Base-by-base conservation (phyloP, 2,888 invertebrate species). In the Dendrolimus houi region DNA sequence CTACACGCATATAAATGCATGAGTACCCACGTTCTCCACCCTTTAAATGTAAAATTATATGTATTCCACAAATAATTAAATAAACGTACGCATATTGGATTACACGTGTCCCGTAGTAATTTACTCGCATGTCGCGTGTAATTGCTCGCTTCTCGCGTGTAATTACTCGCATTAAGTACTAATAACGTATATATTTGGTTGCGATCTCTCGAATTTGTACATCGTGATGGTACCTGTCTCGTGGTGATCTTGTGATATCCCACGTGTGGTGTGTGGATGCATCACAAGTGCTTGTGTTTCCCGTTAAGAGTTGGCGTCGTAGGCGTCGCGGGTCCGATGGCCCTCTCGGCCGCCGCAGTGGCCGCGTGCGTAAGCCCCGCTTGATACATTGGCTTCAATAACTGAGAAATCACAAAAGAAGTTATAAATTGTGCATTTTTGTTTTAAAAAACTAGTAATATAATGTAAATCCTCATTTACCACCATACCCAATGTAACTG, bases 321-420 rank as follows among this genome's bases (percentile, higher is more conserved):
- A 55, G 68, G 64, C 52, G 68, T 10, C 57, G 60, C 9, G 1
- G 77, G 92, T 56, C 92, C 92, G 58, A 94, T 89, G 9, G 94
- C 93, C 59, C 93, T 90, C 80, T 94, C 94, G 59, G 95, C 94
- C 70, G 95, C 96, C 80, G 94, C 95, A 56, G 92, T 93, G 66
- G 96, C 95, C 71, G 95, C 96, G 83, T 94, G 95, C 80, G 96
- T 94, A 77, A 96, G 92, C 78, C 95, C 95, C 63, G 93, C 91
- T 80, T 96, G 95, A 85, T 96, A 96, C 64, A 94, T 84, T 65
- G 96, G 96, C 84, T 96, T 96, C 95, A 97, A 94, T 68, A 95
- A 87, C 96, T 96, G 88, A 3, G 63, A 59, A 57, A 54, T 7
- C 7, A 41, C 3, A 13, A 41, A 9, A 54, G n/a, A 41, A 41